Base-by-base conservation (phyloP, 2,113 vertebrate genomes). In the Psettodes erumei region DNA sequence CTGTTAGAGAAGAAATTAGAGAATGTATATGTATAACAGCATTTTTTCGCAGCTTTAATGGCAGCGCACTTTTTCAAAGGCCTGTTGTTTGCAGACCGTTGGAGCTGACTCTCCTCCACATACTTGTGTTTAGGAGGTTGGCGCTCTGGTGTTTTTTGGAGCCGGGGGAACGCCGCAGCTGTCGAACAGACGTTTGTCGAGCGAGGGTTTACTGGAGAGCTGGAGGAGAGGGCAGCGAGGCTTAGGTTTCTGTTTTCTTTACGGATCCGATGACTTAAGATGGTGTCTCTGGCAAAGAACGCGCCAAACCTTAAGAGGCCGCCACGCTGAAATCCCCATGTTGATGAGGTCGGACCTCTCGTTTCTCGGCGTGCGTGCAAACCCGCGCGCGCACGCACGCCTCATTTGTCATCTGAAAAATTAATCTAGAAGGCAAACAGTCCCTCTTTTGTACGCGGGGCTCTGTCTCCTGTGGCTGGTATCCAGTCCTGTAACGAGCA, bases 191-290 rank as follows among this genome's bases (percentile, higher is more conserved):
- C 88, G 79, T 80, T 82, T 82, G 76, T 82, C 32, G 76, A 83
- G 56, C 68, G 28, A 10, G 47, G 82, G 62, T 90, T 86, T 78
- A 82, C 86, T 72, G 73, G 63, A 78, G 84, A 77, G 74, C 67
- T 45, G 1, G 75, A 78, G 71, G 82, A 88, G 62, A 81, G 76
- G 43, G 81, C 65, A 69, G 61, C 19, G 10, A 28, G 80, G 81
- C 80, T 90, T 86, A 70, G 79, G 66, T 91, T 94, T 91, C 90
- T 90, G 88, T 93, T 91, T 91, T 87, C 86, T 77, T 90, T 90
- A 65, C 61, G 77, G 81, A 90, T 93, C 86, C 55, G 33, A 40
- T 87, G 89, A 82, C 88, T 86, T 82, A 74, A 88, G 85, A 84
- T 75, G 77, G 79, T 69, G 81, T 84, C 79, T 83, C 77, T 59